Evolutionary conservation across 2,888 invertebrate genomes (phyloP).

Genomic region (Spisula subtruncata): DNA sequence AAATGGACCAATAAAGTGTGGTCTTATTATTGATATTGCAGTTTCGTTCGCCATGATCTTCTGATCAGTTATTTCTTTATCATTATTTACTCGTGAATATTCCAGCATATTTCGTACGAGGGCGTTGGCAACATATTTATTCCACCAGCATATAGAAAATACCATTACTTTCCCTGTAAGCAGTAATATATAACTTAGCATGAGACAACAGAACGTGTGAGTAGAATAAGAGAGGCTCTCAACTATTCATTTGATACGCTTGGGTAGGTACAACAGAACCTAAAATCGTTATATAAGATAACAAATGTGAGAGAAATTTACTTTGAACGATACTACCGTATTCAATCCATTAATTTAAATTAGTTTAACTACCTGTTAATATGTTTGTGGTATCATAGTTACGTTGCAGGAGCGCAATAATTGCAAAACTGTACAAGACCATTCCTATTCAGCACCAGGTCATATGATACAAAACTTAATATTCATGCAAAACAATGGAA

Average conservation of each 20-base stretch:
- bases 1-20: too few relatives aligned
- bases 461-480: too few relatives aligned
- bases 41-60: background rate
- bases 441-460: too few relatives aligned
- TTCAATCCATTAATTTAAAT: background rate
- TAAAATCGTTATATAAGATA: background rate
- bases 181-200: background rate
- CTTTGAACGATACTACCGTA: slow-evolving; percentile 2
- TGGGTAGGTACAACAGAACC: background rate
- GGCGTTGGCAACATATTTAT: background rate
- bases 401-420: too few relatives aligned
- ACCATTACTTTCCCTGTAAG: background rate
- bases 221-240: background rate
- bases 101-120: background rate
- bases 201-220: background rate
- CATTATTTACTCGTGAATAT: background rate
- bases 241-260: background rate
- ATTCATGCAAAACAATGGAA: too few relatives aligned
- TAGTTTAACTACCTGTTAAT: too few relatives aligned
- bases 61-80: background rate
- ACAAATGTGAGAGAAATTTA: background rate
- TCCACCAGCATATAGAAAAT: background rate
- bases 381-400: too few relatives aligned
- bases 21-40: background rate
- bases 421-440: too few relatives aligned